Evolutionary conservation across 2,113 vertebrate genomes (phyloP), one percentile per base, ranked within the genome.

Genomic region (Xiphophorus hellerii): DNA sequence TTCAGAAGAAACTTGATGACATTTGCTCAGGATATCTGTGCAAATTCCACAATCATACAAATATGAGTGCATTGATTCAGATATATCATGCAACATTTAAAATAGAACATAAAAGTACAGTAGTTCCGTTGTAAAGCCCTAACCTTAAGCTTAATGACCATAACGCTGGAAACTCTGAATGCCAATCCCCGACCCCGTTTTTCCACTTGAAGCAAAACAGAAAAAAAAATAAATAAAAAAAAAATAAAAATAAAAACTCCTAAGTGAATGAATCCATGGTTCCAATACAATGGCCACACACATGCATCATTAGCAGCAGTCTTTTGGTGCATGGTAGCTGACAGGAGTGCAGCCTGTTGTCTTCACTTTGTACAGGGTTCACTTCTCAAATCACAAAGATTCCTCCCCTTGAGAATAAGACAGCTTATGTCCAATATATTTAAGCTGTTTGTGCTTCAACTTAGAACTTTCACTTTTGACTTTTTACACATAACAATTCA

Each of bases 351-450:
- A 79, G 81, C 77, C 69, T 89, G 80, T 87, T 90, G 85, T 88
- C 70, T 87, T 89, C 81, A 86, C 83, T 92, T 86, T 81, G 66
- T 74, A 78, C 70, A 74, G 69, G 66, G 81, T 86, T 80, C 74
- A 69, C 60, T 66, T 86, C 63, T 80, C 77, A 60, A 74, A 89
- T 84, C 76, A 70, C 63, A 69, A 20, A 78, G 66, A 84, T 81
- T 22, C 60, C 69, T 82, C 73, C 76, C 67, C 72, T 8, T 48
- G 72, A 85, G 84, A 62, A 79, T 70, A 67, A 81, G 64, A 71
- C 65, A 84, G 73, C 11, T 12, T 3, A 4, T 82, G 81, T 90
- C 83, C 77, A 79, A 85, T 10, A 78, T 62, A 70, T 72, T 58
- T 77, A 80, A 84, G 82, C 74, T 82, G 71, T 83, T 77, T 72